Base-by-base conservation (phyloP, 2,797 vertebrate genomes). In the Typhlichthys eigenmanni region DNA sequence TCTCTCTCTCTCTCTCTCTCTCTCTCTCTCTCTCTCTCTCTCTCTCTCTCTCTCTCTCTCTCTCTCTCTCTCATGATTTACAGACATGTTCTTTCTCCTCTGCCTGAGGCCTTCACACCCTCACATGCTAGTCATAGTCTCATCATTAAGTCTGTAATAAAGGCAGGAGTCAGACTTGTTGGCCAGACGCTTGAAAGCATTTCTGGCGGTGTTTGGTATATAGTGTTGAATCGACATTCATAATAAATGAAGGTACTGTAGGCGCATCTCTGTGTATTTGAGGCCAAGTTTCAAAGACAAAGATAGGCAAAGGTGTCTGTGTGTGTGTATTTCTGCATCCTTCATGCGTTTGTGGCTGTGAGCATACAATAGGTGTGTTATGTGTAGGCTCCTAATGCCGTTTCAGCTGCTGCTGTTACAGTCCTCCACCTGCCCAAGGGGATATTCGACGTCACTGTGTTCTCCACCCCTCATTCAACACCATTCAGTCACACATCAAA, bases 41-140 rank as follows among this genome's bases (percentile, higher is more conserved):
- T 62, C 60, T 69, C 59, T 81, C 67, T 62, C 58, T 70, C 59
- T 64, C 50, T 4, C 54, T 59, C 57, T 64, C 54, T 48, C 51
- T n/a, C 38, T 48, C 29, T 43, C 51, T 50, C 9, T 10, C 63
- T 60, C 64, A 85, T 86, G 82, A 87, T 80, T 85, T 81, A 85
- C 66, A 80, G 75, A 53, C 63, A 17, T 48, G 54, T 59, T 48
- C 48, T 68, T 70, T 24, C 54, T 14, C 43, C 50, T 16, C 54
- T 59, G 48, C 74, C 76, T 71, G 24, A 46, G 60, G 84, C 74
- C 74, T 51, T 74, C 57, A 58, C 55, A 59, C 62, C 57, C 69
- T 82, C 81, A 76, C 76, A 69, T 80, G 75, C 75, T 62, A 53
- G 58, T 80, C 76, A 77, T 56, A 69, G 61, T 24, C 62, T 65